These are phyloP conservation scores for Bombus superbus DNA, from an alignment of 1,140 invertebrate species.

Conservation along the genomic window DNA sequence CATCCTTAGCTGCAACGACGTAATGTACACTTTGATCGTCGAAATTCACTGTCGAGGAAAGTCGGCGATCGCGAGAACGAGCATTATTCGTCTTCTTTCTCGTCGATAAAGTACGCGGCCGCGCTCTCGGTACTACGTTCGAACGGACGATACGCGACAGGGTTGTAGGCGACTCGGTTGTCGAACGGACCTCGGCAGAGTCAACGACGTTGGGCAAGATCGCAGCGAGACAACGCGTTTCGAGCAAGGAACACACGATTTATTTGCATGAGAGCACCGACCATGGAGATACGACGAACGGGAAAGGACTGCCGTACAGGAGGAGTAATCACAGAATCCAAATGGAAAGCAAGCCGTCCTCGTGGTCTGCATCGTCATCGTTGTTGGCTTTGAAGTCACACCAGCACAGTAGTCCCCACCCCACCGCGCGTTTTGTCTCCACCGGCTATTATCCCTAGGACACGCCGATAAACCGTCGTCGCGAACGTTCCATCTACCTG, in stretches of 20 bases:
- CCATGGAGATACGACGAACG: conserved; percentile 55
- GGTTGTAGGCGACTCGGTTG: background rate
- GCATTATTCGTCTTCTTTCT: no score
- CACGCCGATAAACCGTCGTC: background rate
- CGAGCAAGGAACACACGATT: background rate
- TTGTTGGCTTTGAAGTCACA: conserved; percentile 24
- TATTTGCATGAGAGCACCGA: conserved; percentile 34
- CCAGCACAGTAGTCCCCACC: conserved; percentile 21
- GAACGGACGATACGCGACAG: background rate
- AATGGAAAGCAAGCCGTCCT: conserved; percentile 66
- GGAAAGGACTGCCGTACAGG: conserved; percentile 62
- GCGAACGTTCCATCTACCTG: background rate
- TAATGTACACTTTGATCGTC: fast-evolving
- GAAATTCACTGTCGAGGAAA: background rate
- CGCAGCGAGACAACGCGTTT: background rate
- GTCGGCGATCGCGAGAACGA: background rate
- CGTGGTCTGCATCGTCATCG: conserved; percentile 14
- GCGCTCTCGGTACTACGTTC: background rate
- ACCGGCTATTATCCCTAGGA: background rate
- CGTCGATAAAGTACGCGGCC: fast-evolving
- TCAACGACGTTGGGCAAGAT: background rate
- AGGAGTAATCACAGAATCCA: conserved; percentile 60
- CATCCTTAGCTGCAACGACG: background rate
- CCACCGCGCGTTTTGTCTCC: background rate
- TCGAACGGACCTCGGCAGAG: background rate